These are phyloP conservation scores for Mycetomoellerius zeteki DNA, from an alignment of 1,140 invertebrate species.

Conservation along the genomic window DNA sequence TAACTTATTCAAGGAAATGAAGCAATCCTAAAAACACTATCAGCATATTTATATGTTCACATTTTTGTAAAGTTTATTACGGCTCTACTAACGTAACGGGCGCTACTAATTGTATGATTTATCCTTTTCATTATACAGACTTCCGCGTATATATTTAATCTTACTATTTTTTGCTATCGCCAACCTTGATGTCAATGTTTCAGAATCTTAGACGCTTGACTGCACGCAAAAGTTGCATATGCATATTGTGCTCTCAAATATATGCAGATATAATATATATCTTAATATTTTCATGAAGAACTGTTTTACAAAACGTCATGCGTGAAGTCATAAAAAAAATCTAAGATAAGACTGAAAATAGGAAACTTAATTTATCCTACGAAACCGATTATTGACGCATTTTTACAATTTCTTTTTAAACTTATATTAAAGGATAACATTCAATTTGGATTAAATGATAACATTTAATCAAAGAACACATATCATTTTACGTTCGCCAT, in stretches of 20 bases:
- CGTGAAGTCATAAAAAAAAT: neutral
- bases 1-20: conserved; percentile 47
- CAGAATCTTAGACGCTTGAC: neutral
- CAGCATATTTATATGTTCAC: neutral
- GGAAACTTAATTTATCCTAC: neutral
- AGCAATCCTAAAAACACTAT: conserved; percentile 4
- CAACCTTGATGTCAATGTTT: conserved; percentile 11
- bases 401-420: neutral
- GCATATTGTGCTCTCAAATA: conserved; percentile 26
- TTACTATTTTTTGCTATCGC: neutral
- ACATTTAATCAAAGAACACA: neutral
- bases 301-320: neutral
- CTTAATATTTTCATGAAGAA: neutral
- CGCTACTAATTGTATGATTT: conserved; percentile 37
- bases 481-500: neutral
- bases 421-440: no score
- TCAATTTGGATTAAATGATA: neutral
- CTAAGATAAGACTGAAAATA: neutral
- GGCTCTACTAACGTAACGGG: neutral
- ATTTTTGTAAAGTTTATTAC: conserved; percentile 38
- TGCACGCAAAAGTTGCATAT: neutral
- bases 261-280: neutral
- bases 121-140: conserved; percentile 8
- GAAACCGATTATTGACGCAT: neutral
- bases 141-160: conserved; percentile 18